A percentile compares a stretch with the other conserved stretches of the same genome.
Evolutionary conservation across 92 coral and sea anemone species (phyloP).

Genomic region (Desmophyllum pertusum): DNA sequence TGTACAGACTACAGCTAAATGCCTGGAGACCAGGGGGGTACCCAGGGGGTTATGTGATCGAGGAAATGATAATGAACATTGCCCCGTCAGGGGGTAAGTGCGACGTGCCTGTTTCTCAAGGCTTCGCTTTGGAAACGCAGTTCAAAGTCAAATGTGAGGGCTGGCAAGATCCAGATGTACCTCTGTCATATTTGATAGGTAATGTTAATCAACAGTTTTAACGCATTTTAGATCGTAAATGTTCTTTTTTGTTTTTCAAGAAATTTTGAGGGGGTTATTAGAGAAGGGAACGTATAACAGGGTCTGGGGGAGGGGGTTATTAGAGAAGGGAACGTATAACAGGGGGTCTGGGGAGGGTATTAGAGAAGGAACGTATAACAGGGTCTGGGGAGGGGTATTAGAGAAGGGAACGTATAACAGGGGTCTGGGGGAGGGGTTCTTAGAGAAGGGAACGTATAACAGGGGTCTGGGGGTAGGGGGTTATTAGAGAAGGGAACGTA

Average conservation of each 20-base stretch:
- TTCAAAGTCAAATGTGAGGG: slow-evolving; percentile 73
- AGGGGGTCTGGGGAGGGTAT: too few relatives aligned
- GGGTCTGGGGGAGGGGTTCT: too few relatives aligned
- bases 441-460: too few relatives aligned
- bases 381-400: too few relatives aligned
- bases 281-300: background rate
- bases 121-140: slow-evolving; percentile 80
- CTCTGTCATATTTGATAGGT: slow-evolving; percentile 88
- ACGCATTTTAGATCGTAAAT: background rate
- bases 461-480: too few relatives aligned
- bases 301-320: background rate
- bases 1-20: slow-evolving; percentile 73
- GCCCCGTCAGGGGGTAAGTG: slow-evolving; percentile 80
- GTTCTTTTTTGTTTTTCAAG: background rate
- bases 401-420: too few relatives aligned
- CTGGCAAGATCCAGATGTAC: slow-evolving; percentile 88
- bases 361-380: too few relatives aligned
- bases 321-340: too few relatives aligned
- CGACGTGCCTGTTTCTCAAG: slow-evolving; percentile 61
- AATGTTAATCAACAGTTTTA: background rate
- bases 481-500: too few relatives aligned
- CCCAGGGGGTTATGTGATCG: slow-evolving; percentile 84
- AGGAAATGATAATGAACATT: slow-evolving; percentile 75
- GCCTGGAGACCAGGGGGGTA: slow-evolving; percentile 89
- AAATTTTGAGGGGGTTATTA: background rate